Conservation (phyloP, 2,888 invertebrate species). For the Eilema griseolum region DNA sequence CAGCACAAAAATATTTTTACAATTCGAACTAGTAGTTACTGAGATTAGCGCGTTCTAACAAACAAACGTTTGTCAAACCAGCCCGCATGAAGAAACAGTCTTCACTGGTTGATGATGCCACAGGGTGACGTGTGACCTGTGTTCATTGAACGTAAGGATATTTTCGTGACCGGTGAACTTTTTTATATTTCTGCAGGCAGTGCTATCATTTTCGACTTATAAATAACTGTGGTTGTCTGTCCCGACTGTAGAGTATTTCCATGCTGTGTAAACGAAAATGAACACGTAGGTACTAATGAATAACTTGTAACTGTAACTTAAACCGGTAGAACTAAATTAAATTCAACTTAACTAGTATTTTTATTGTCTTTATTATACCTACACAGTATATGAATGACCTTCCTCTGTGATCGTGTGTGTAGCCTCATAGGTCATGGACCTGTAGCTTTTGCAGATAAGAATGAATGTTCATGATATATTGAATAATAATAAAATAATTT, state of each 20-base stretch:
- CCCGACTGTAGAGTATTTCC: not conserved
- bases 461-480: not conserved
- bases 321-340: not conserved
- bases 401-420: constrained; percentile 15
- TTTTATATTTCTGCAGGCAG: too few relatives aligned
- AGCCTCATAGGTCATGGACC: constrained; percentile 36
- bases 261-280: not conserved
- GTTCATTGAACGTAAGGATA: too few relatives aligned
- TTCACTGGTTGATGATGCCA: too few relatives aligned
- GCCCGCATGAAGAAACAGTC: too few relatives aligned
- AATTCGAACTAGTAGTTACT: too few relatives aligned
- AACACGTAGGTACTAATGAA: not conserved
- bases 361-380: not conserved
- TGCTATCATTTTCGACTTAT: too few relatives aligned
- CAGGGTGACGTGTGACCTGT: too few relatives aligned
- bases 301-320: not conserved
- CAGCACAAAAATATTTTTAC: too few relatives aligned
- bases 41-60: too few relatives aligned
- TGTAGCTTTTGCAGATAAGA: constrained; percentile 8
- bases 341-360: not conserved
- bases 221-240: not conserved
- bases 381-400: constrained; percentile 29
- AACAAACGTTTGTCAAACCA: too few relatives aligned
- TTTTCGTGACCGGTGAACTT: too few relatives aligned
- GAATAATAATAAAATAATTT: not conserved